Evolutionary conservation across 2,888 invertebrate genomes (phyloP).

Genomic region (Synanthedon vespiformis): DNA sequence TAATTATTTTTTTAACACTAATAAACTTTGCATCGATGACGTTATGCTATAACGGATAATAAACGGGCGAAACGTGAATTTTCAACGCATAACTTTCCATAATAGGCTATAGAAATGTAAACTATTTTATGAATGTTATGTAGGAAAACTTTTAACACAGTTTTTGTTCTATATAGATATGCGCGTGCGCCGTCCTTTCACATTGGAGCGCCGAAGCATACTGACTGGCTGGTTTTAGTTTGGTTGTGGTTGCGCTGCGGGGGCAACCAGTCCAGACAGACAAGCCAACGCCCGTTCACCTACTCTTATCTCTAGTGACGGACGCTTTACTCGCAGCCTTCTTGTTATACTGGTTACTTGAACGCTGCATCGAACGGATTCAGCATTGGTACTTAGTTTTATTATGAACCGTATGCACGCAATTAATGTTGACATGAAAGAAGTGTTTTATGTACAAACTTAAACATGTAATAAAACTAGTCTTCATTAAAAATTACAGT

Average conservation of each 20-base stretch:
- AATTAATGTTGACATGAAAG: background rate
- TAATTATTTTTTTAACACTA: slow-evolving; percentile 37
- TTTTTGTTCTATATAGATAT: slow-evolving; percentile 7
- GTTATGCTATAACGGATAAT: slow-evolving; percentile 2
- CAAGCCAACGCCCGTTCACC: slow-evolving; percentile 42
- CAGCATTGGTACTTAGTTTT: slow-evolving; percentile 11
- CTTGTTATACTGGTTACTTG: slow-evolving; percentile 34
- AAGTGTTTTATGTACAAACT: no score
- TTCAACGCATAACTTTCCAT: slow-evolving; percentile 44
- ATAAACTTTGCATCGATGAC: slow-evolving; percentile 23
- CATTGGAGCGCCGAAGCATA: slow-evolving; percentile 47
- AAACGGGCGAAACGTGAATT: slow-evolving; percentile 15
- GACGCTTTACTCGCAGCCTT: slow-evolving; percentile 31
- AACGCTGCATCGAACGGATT: slow-evolving; percentile 25
- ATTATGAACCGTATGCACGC: no score
- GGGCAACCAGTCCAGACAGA: slow-evolving; percentile 23
- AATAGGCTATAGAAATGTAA: slow-evolving; percentile 41
- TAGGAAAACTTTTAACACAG: slow-evolving; percentile 14
- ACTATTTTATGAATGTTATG: slow-evolving; percentile 51
- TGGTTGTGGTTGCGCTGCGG: slow-evolving; percentile 1
- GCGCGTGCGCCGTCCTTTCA: slow-evolving; percentile 54
- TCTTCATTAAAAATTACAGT: no score
- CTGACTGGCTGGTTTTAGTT: slow-evolving; percentile 20
- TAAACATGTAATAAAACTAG: no score
- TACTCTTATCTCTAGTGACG: slow-evolving; percentile 58